Conservation (phyloP, 2,888 invertebrate species). For the Eupithecia abbreviata region DNA sequence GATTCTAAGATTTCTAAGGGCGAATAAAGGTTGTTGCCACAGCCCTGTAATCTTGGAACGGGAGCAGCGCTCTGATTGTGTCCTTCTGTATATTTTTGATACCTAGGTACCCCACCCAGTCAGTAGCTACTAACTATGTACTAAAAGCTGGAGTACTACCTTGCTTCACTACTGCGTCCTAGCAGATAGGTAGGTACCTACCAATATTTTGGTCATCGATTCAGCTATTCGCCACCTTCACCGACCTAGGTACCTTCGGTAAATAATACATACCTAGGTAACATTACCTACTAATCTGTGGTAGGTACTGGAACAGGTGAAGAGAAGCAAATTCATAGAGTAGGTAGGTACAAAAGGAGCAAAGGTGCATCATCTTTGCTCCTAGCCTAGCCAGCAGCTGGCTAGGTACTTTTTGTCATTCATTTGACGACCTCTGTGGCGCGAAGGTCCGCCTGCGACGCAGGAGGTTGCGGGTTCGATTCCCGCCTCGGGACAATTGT, state of each 20-base stretch:
- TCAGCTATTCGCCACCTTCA: too few relatives aligned
- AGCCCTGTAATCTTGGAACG: conserved; percentile 46
- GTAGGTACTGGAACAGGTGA: too few relatives aligned
- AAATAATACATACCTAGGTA: too few relatives aligned
- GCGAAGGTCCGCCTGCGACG: too few relatives aligned
- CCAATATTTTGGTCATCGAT: too few relatives aligned
- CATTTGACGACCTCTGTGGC: background rate
- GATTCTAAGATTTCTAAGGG: conserved; percentile 28
- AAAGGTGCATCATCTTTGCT: background rate
- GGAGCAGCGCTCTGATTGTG: conserved; percentile 44
- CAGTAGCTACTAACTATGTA: background rate
- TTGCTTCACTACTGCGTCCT: background rate
- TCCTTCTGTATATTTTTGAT: background rate
- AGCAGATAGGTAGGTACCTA: background rate
- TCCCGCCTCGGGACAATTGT: too few relatives aligned
- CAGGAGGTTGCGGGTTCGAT: too few relatives aligned
- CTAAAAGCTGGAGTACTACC: background rate
- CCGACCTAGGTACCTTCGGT: too few relatives aligned
- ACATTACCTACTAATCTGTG: too few relatives aligned
- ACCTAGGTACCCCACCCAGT: background rate
- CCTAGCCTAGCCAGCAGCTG: background rate
- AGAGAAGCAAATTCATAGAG: too few relatives aligned
- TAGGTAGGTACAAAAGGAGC: background rate
- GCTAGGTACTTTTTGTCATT: background rate
- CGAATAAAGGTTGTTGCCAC: conserved; percentile 48